Conservation (phyloP, 2,888 invertebrate genomes). For the Limnephilus rhombicus region DNA sequence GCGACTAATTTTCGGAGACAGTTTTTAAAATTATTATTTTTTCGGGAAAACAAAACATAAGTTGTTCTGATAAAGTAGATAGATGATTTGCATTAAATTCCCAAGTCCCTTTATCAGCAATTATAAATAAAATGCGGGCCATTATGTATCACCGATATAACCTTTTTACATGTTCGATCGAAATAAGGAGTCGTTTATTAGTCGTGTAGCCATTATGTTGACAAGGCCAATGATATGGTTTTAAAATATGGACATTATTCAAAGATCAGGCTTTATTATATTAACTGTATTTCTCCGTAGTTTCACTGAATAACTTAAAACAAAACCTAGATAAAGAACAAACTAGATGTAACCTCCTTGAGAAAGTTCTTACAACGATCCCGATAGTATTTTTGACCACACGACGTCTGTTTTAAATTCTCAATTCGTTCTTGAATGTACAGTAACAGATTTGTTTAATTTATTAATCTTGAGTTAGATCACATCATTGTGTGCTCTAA, state of each 20-base stretch:
- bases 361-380: neutral
- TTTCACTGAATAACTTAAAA: slow-evolving; percentile 17
- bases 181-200: slow-evolving; percentile 37
- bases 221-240: slow-evolving; percentile 49
- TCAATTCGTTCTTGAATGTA: neutral
- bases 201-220: slow-evolving; percentile 21
- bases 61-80: neutral
- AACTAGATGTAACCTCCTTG: neutral
- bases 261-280: slow-evolving; percentile 28
- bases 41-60: neutral
- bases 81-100: slow-evolving; percentile 56
- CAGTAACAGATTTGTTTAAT: neutral
- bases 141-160: slow-evolving; percentile 56
- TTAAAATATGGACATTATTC: slow-evolving; percentile 49
- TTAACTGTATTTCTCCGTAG: neutral
- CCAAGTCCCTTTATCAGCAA: slow-evolving; percentile 44
- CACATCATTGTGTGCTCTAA: neutral
- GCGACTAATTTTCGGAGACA: neutral
- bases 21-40: neutral
- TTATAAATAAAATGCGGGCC: slow-evolving; percentile 60
- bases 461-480: neutral
- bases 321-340: neutral
- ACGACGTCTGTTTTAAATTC: neutral
- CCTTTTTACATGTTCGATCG: slow-evolving; percentile 45
- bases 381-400: too few relatives aligned